Conservation (phyloP, 2,888 invertebrate species). For the Gisinianus flammeolus region DNA sequence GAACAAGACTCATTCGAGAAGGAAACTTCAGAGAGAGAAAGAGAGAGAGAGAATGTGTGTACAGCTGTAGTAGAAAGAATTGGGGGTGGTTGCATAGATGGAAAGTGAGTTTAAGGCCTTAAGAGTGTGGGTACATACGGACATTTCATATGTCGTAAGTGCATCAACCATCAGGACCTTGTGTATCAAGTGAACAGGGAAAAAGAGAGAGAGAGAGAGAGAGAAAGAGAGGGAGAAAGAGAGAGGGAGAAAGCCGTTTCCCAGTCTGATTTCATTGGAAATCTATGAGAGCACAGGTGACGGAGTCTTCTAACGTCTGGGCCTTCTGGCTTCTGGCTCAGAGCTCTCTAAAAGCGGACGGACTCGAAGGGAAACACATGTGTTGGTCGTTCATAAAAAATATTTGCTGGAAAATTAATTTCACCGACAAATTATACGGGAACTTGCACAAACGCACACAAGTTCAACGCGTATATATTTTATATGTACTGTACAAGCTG, state of each 20-base stretch:
- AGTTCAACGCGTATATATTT: neutral
- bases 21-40: too few species aligned
- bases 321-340: neutral
- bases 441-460: neutral
- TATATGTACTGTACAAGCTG: neutral
- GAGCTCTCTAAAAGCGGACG: neutral
- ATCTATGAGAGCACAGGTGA: conserved; percentile 51
- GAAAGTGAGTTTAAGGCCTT: too few species aligned
- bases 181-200: neutral
- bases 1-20: too few species aligned
- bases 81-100: conserved; percentile 1
- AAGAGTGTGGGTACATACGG: too few species aligned
- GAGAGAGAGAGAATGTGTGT: neutral
- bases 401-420: conserved; percentile 51
- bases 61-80: neutral
- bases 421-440: conserved; percentile 42
- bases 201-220: conserved; percentile 7
- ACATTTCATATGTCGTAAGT: neutral
- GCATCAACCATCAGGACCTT: neutral
- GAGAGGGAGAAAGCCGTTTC: neutral
- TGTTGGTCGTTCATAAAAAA: conserved; percentile 47
- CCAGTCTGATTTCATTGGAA: conserved; percentile 51
- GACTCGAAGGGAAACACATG: conserved; percentile 45
- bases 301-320: conserved; percentile 26
- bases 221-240: conserved; percentile 5